Percentiles rank a stretch among this genome's conserved stretches.
Conservation (phyloP, 2,797 vertebrate genomes). For the Pantherophis alleghaniensis region DNA sequence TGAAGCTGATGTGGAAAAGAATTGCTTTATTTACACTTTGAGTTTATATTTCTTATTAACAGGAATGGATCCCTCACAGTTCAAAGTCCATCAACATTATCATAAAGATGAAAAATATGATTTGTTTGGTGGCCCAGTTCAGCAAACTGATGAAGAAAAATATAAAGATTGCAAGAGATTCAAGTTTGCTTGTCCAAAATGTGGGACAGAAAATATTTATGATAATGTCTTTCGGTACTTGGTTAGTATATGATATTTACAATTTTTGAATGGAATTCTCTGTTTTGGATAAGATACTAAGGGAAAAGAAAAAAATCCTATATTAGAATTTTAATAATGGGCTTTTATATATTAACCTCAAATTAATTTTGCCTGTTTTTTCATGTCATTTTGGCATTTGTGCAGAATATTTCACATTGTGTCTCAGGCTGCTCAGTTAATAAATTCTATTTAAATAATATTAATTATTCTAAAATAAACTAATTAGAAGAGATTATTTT, state of each 20-base stretch:
- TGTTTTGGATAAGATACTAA: neutral
- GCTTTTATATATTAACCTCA: neutral
- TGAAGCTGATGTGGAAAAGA: slow-evolving; percentile 58
- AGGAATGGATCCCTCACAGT: slow-evolving; percentile 94
- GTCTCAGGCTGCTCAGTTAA: slow-evolving; percentile 55
- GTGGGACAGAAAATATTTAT: slow-evolving; percentile 89
- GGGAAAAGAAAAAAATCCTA: neutral
- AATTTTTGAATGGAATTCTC: slow-evolving; percentile 14
- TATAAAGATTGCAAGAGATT: slow-evolving; percentile 92
- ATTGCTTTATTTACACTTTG: slow-evolving; percentile 61
- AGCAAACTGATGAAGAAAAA: slow-evolving; percentile 93
- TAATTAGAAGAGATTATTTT: slow-evolving; percentile 68
- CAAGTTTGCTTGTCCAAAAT: slow-evolving; percentile 87
- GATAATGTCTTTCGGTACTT: slow-evolving; percentile 88
- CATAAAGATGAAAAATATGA: slow-evolving; percentile 88
- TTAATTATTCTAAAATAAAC: slow-evolving; percentile 69
- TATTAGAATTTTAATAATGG: slow-evolving; percentile 48
- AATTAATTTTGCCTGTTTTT: slow-evolving; percentile 42
- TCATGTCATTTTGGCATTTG: slow-evolving; percentile 55
- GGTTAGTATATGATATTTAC: slow-evolving; percentile 76
- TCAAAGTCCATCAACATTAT: slow-evolving; percentile 85
- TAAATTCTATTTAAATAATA: slow-evolving; percentile 42
- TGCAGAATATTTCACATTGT: slow-evolving; percentile 61
- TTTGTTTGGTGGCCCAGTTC: slow-evolving; percentile 84
- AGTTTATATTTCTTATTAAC: slow-evolving; percentile 67